Base-by-base conservation (phyloP, 2,797 vertebrate species). In the Macropus fuliginosus region DNA sequence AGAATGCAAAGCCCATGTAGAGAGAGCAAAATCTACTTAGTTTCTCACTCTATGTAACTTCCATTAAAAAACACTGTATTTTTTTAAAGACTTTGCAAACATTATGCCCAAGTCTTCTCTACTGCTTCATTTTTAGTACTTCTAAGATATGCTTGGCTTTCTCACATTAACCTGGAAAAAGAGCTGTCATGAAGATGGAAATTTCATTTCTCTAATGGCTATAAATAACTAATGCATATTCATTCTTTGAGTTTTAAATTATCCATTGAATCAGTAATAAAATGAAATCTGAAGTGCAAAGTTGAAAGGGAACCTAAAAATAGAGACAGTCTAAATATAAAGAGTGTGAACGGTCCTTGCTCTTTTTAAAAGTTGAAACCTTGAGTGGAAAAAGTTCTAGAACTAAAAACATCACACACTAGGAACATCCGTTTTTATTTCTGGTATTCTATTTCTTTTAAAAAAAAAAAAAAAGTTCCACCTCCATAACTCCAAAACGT, bases 11-110 rank as follows among this genome's bases (percentile, higher is more conserved):
- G 16, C 96, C 40, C 96, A 96, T 1, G 91, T 96, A 94, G 95
- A 50, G 97, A 97, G 96, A 93, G 90, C 57, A 90, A 92, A 97
- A 74, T 66, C 24, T 62, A 95, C 95, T 96, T 90, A 94, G 92
- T 94, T 97, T 89, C 97, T 97, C 96, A 94, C 96, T 95, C 97
- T 94, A 92, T 94, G 94, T 74, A 95, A 94, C 92, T 90, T 55
- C 95, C 96, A 97, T 98, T 97, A 96, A 96, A 95, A 90, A 96
- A 92, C 57, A 13, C 74, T 92, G 93, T 92, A 97, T 97, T 97
- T 97, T 97, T 97, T 97, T 98, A 98, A 98, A 94, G 96, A 95
- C 94, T 54, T 96, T 93, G 96, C 87, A 94, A 93, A 92, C 97
- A 95, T 97, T 97, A 95, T 96, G 92, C 96, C 96, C 96, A 94